These are phyloP conservation scores for Pogonophryne albipinna DNA, from an alignment of 2,797 vertebrate species.

Conservation along the genomic window DNA sequence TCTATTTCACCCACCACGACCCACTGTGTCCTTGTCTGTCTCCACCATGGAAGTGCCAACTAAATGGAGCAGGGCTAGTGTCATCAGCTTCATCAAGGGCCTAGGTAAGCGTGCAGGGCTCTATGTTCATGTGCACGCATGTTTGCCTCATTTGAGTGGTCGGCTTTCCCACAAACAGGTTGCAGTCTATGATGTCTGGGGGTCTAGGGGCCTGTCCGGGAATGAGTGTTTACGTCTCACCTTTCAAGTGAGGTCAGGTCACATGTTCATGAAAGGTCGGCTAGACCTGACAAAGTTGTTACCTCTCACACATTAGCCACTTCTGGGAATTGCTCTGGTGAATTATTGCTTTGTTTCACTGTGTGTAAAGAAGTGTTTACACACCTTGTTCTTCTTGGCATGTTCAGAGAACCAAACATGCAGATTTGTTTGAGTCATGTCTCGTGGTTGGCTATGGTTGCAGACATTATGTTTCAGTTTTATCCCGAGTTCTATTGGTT, in stretches of 20 bases:
- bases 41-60: conserved; percentile 90
- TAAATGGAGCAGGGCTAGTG: conserved; percentile 94
- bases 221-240: conserved; percentile 54
- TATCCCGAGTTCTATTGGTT: not conserved
- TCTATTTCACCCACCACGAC: conserved; percentile 23
- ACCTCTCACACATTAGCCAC: conserved; percentile 5
- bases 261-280: conserved; percentile 56
- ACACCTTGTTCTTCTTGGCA: not conserved
- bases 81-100: conserved; percentile 97
- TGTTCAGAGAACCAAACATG: not conserved
- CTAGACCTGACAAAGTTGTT: conserved; percentile 25
- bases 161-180: conserved; percentile 50
- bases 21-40: conserved; percentile 21
- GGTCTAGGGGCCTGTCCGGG: not conserved
- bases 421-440: not conserved
- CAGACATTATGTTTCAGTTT: not conserved
- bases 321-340: not conserved
- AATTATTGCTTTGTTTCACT: conserved; percentile 4
- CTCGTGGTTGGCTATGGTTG: not conserved
- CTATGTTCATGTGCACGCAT: conserved; percentile 42
- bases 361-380: not conserved
- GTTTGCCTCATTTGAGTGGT: conserved; percentile 49
- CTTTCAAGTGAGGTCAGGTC: conserved; percentile 49
- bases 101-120: conserved; percentile 90
- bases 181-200: conserved; percentile 9